Evolutionary conservation across 92 coral and sea anemone species (phyloP), one percentile per base, ranked within the genome.

Genomic region (Plumapathes pennacea): DNA sequence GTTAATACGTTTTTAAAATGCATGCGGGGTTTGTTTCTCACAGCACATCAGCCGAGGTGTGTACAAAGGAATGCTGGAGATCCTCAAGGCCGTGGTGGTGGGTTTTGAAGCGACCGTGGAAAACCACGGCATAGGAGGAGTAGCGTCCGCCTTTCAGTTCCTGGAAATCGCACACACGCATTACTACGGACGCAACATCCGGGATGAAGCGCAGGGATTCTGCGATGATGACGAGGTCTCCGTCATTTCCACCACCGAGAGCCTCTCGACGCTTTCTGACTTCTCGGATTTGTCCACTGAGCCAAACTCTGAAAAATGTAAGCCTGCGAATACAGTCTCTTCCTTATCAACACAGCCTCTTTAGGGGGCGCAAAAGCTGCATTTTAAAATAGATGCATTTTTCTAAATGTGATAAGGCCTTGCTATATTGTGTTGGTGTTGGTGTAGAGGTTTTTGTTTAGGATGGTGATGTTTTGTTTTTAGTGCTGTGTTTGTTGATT

Each of bases 141-240:
- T 88, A 4, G 82, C 98, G 9, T 84, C 98, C n/a, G 96, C 98
- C 1, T 92, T 76, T 47, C 95, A 92, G 73, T 84, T 88, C 62
- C 94, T 92, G 15, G 96, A 89, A 20, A 81, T 92, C 33, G 90
- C 86, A 2, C 98, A 92, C 58, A 92, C 96, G 0, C 92, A 92
- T 61, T 92, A 92, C 44, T 57, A 80, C 46, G 98, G 98, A 1
- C 73, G 90, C 3, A 94, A 92, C 76, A 92, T 92, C 53, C 75
- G 64, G 38, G 92, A 88, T 17, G 65, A 81, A 25, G 42, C 62
- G 12, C 25, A 31, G 22, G 74, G 72, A 18, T 74, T 51, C 4
- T 71, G 81, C 2, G 90, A 89, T 31, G 86, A 78, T 26, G 98
- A 92, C 14, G 85, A 84, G 32, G 10, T 74, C 71, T 88, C 86